Conservation (phyloP, 2,113 vertebrate species). For the Aphyosemion australe region DNA sequence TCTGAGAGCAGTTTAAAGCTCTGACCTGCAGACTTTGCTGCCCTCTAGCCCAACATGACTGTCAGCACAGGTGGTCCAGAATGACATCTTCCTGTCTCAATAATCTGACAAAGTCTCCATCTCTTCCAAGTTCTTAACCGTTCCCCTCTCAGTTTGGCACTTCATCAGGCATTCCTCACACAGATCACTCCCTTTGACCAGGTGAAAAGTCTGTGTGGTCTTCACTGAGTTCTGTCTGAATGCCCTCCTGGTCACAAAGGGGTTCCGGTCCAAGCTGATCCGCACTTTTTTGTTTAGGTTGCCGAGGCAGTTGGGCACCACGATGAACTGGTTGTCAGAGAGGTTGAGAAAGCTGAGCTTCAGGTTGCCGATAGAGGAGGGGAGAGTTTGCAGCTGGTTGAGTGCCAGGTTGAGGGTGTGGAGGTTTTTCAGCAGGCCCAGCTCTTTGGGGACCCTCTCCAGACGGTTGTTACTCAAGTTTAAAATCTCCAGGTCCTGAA, state of each 20-base stretch:
- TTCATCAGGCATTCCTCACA: constrained; percentile 81
- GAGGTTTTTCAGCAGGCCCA: constrained; percentile 83
- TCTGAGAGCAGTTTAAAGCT: background rate
- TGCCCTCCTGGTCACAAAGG: constrained; percentile 63
- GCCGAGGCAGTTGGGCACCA: constrained; percentile 77
- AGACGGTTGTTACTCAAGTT: constrained; percentile 92
- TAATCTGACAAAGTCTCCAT: background rate
- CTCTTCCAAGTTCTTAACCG: constrained; percentile 46
- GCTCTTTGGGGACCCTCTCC: constrained; percentile 79
- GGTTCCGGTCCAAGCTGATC: constrained; percentile 85
- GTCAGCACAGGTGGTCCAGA: background rate
- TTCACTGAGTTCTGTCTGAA: constrained; percentile 39
- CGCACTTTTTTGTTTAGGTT: constrained; percentile 82
- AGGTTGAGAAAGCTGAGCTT: constrained; percentile 86
- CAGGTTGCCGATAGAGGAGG: constrained; percentile 73
- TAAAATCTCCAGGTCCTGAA: constrained; percentile 81
- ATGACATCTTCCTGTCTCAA: too few species aligned
- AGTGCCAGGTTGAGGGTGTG: constrained; percentile 86
- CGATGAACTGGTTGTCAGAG: constrained; percentile 85
- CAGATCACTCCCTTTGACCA: constrained; percentile 82
- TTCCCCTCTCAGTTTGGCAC: constrained; percentile 74
- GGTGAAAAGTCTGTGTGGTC: constrained; percentile 70
- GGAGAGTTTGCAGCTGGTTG: constrained; percentile 83
- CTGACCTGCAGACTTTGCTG: constrained; percentile 42
- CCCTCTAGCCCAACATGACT: constrained; percentile 26